Percentiles rank a stretch among this genome's conserved stretches.
Conservation (phyloP, 1,140 invertebrate species). For the Sminthurides bifidus region DNA sequence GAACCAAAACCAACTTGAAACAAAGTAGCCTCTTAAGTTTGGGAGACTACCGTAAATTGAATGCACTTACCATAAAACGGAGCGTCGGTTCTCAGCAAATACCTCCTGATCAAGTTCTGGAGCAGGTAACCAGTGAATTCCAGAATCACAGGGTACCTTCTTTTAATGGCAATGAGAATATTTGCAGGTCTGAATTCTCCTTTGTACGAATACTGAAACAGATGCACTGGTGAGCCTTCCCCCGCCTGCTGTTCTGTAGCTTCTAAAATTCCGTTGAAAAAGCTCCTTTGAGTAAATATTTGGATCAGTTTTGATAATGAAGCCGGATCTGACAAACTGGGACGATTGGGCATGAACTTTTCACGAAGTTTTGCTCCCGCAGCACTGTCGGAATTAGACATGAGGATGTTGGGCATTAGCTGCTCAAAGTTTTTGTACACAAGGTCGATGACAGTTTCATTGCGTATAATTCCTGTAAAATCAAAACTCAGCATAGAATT, state of each 20-base stretch:
- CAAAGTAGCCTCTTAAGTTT: not conserved
- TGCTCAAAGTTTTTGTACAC: constrained; percentile 11
- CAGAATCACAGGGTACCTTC: constrained; percentile 8
- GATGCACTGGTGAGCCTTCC: constrained; percentile 14
- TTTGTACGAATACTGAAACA: constrained; percentile 21
- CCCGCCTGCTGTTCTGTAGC: constrained; percentile 11
- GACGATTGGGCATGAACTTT: constrained; percentile 16
- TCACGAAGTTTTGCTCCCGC: constrained; percentile 17
- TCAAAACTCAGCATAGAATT: not conserved
- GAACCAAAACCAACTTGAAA: not conserved
- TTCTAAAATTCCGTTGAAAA: constrained; percentile 19
- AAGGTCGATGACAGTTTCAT: constrained; percentile 14
- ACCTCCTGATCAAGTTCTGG: constrained; percentile 4
- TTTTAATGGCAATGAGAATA: constrained; percentile 12
- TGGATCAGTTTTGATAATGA: constrained; percentile 14
- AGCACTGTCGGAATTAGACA: constrained; percentile 8
- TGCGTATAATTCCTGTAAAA: constrained; percentile 16
- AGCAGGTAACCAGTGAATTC: constrained; percentile 8
- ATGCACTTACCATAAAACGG: constrained; percentile 11
- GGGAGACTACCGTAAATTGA: not conserved
- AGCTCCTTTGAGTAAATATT: constrained; percentile 21
- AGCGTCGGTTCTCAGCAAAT: constrained; percentile 2
- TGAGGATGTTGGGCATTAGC: constrained; percentile 9
- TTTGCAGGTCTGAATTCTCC: constrained; percentile 19
- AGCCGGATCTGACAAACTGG: not conserved